Evolutionary conservation across 2,797 vertebrate species (phyloP), one percentile per base, ranked within the genome.

Genomic region (Melanotaenia trifasciata): DNA sequence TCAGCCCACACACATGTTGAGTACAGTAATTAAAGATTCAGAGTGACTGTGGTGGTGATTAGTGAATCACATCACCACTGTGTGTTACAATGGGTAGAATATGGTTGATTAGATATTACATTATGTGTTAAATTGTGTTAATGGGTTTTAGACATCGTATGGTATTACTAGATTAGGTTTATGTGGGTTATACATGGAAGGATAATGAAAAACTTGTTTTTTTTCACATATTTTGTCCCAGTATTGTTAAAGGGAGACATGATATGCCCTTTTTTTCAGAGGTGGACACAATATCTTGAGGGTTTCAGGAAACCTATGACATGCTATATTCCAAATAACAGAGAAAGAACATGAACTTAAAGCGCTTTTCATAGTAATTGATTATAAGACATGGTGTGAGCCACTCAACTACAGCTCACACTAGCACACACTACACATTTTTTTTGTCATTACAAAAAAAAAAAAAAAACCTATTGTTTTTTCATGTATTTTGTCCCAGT

Each of bases 31-130:
- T 83, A 88, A 57, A 65, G 72, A 74, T 85, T 79, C 67, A 57
- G 80, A 76, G 66, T 66, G 70, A 84, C 77, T 81, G 70, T 70
- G 51, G 72, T 70, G 78, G 77, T 83, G 80, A 91, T 90, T 89
- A 87, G 76, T 24, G 36, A 82, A 88, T 83, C 78, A 82, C 78
- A 78, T 80, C 68, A 40, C 58, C 60, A 83, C 80, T 84, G 70
- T 88, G 72, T 84, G 20, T 50, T 83, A 58, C 76, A 69, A 78
- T 81, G 68, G 70, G 75, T 78, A 76, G 84, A 90, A 79, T 79
- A 72, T 58, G 60, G 67, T 57, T 80, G 84, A 86, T 88, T 73
- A 89, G 80, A 68, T 82, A 78, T 83, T 85, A 72, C 65, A 80
- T 81, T 81, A 78, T 84, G 74, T 74, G 66, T 51, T 78, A 64